Evolutionary conservation across 2,797 vertebrate genomes (phyloP), one percentile per base, ranked within the genome.

Genomic region (Neomorphus geoffroyi): DNA sequence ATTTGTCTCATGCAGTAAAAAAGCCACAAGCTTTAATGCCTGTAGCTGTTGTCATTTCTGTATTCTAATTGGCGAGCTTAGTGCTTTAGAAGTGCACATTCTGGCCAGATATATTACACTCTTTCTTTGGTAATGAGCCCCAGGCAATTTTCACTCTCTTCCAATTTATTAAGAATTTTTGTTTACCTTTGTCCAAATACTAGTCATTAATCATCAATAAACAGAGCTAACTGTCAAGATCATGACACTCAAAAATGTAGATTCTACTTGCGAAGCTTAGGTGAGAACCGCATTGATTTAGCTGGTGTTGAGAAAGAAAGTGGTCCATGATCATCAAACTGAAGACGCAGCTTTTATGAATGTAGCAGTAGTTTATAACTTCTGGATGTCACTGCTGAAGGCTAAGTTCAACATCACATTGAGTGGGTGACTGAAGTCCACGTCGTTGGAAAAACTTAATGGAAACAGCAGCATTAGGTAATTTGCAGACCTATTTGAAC

Each of bases 31-130:
- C 65, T 53, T 69, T 93, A 41, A 33, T 72, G 91, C 73, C 32
- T 61, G 61, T 93, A 45, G 41, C 80, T 77, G 58, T 65, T 93
- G 46, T 87, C 81, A 71, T 86, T 90, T 95, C 86, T 88, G 61
- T 88, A 82, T 92, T 95, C 88, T 94, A 96, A 92, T 91, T 94
- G 83, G 88, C 13, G 48, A 90, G 54, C 74, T 95, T 93, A 92
- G 46, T 57, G 30, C 69, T 88, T 58, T 72, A 86, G 65, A 96
- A 65, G 93, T 91, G 43, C 45, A 75, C 74, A 77, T 77, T 62
- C 82, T 86, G 67, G 17, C 53, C 81, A 53, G 82, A 92, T 92
- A 56, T 94, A 91, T 95, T 88, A 35, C 41, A 88, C 41, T 7
- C 48, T 83, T 86, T 69, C 66, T 92, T 90, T 86, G 73, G 77